These are phyloP conservation scores for Acanthosepion lycidas DNA, from an alignment of 2,888 invertebrate genomes.

Conservation along the genomic window DNA sequence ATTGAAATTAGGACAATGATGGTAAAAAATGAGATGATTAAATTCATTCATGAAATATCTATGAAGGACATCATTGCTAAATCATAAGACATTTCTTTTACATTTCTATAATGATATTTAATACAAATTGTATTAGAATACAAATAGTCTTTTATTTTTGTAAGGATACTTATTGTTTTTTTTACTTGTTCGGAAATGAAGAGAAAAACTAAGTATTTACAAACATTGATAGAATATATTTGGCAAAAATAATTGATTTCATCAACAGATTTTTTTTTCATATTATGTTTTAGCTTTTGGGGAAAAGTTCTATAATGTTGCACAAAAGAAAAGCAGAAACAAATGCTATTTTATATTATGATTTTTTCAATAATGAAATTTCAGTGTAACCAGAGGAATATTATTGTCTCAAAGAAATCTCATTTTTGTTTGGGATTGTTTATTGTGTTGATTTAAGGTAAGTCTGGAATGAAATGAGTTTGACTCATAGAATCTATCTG, in stretches of 20 bases:
- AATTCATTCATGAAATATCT: too few species aligned
- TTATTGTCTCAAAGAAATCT: not conserved
- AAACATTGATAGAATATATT: too few species aligned
- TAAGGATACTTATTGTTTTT: not conserved
- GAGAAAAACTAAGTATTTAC: too few species aligned
- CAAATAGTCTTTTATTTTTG: not conserved
- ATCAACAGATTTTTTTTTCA: not conserved
- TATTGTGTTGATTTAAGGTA: not conserved
- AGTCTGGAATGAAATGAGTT: not conserved
- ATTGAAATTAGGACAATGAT: not conserved
- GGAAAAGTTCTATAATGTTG: not conserved
- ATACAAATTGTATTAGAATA: not conserved
- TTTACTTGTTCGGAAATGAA: too few species aligned
- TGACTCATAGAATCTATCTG: not conserved
- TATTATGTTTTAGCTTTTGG: not conserved
- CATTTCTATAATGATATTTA: not conserved
- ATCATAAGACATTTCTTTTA: not conserved
- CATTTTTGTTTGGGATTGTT: not conserved
- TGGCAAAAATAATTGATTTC: not conserved
- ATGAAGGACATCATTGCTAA: too few species aligned
- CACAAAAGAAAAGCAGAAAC: not conserved
- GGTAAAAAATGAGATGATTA: not conserved
- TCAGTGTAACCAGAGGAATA: not conserved
- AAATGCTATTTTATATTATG: not conserved
- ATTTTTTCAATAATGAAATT: not conserved